Evolutionary conservation across 2,113 vertebrate species (phyloP).

Genomic region (Antidorcas marsupialis): DNA sequence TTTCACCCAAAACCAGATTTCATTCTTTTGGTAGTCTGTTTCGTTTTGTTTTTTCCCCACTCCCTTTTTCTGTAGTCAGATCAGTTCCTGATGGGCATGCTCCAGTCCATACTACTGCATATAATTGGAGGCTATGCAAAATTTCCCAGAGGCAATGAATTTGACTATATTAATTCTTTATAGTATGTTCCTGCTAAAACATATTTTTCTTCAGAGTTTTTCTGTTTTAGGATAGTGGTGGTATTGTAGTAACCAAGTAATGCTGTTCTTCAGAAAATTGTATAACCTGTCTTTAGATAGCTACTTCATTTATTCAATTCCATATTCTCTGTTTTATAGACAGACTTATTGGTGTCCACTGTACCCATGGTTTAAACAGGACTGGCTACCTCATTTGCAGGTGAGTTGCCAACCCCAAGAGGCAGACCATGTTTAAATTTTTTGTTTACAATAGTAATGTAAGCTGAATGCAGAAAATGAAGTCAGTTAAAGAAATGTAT

Average conservation of each 20-base stretch:
- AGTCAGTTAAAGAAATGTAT: not conserved
- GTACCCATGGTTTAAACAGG: constrained; percentile 94
- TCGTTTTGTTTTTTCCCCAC: not conserved
- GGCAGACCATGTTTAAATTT: not conserved
- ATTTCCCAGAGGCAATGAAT: not conserved
- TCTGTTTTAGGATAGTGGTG: not conserved
- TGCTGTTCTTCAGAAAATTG: not conserved
- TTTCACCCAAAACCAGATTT: not conserved
- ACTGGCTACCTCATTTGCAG: constrained; percentile 95
- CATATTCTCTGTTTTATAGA: constrained; percentile 76
- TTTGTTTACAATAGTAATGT: not conserved
- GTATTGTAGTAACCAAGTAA: not conserved
- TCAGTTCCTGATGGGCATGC: not conserved
- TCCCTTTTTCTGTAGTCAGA: not conserved
- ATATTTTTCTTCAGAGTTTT: not conserved
- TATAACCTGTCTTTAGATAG: not conserved
- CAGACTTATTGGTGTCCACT: constrained; percentile 94
- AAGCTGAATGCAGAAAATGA: not conserved
- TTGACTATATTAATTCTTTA: not conserved
- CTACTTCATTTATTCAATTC: not conserved
- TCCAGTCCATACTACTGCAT: not conserved
- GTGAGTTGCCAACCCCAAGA: constrained; percentile 74
- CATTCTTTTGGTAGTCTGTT: not conserved
- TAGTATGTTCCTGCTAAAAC: not conserved
- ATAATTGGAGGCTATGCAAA: not conserved